Conservation (phyloP, 1,140 invertebrate species). For the Hycleus cichorii region DNA sequence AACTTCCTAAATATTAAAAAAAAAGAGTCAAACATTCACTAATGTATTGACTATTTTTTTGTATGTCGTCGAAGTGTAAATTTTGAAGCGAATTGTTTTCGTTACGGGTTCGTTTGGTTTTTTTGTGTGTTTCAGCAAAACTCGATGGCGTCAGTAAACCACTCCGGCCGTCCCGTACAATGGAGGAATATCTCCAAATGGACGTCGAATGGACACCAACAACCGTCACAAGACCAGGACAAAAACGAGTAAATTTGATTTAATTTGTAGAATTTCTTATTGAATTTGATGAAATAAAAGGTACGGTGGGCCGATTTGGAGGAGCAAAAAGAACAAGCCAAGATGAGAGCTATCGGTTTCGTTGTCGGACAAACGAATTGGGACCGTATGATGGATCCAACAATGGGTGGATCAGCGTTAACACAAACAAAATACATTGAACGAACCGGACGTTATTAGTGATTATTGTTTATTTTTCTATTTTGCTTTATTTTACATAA, state of each 20-base stretch:
- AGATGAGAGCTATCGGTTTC: slow-evolving; percentile 88
- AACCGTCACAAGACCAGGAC: slow-evolving; percentile 61
- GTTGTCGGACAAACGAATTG: slow-evolving; percentile 93
- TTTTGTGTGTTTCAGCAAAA: slow-evolving; percentile 62
- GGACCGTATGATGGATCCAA: slow-evolving; percentile 88
- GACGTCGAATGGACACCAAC: slow-evolving; percentile 62
- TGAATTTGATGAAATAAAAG: slow-evolving; percentile 46
- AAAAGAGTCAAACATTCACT: background rate
- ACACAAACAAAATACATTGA: slow-evolving; percentile 93
- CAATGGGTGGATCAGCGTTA: slow-evolving; percentile 77
- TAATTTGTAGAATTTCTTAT: background rate
- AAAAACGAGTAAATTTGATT: slow-evolving; percentile 71
- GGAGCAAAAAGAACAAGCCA: slow-evolving; percentile 80
- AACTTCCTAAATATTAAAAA: background rate
- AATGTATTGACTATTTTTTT: background rate
- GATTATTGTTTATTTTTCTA: slow-evolving; percentile 7
- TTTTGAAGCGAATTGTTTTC: background rate
- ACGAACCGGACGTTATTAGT: slow-evolving; percentile 30
- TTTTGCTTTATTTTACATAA: background rate
- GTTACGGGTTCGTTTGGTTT: background rate
- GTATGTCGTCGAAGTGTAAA: background rate
- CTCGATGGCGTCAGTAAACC: slow-evolving; percentile 73
- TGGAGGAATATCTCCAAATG: slow-evolving; percentile 88
- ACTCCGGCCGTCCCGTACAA: slow-evolving; percentile 50
- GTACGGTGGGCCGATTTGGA: slow-evolving; percentile 97